Evolutionary conservation across 1,140 invertebrate genomes (phyloP).

Genomic region (Whitmania pigra): DNA sequence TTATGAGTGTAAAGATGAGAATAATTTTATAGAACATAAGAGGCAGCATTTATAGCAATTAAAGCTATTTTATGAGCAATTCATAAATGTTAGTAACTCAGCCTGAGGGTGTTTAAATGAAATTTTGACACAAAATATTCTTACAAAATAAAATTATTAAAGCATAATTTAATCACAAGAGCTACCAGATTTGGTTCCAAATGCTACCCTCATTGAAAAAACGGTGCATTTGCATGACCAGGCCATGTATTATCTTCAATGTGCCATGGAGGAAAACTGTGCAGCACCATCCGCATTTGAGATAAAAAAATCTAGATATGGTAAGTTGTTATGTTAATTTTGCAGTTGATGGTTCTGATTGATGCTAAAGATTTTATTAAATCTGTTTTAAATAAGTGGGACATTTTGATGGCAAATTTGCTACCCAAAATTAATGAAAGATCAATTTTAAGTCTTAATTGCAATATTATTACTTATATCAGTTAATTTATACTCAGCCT

Average conservation of each 20-base stretch:
- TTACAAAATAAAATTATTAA: too few relatives aligned
- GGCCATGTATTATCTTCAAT: conserved; percentile 70
- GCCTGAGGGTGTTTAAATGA: too few relatives aligned
- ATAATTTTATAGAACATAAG: too few relatives aligned
- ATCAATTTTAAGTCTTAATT: too few relatives aligned
- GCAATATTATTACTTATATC: too few relatives aligned
- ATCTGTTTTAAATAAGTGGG: not conserved
- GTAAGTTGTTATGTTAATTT: conserved; percentile 2
- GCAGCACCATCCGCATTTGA: conserved; percentile 61
- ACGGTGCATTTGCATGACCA: conserved; percentile 75
- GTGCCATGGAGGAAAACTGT: conserved; percentile 93
- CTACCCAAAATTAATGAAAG: not conserved
- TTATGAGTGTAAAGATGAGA: not conserved
- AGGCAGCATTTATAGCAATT: too few relatives aligned
- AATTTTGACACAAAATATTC: too few relatives aligned
- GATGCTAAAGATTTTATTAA: not conserved
- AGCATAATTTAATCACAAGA: conserved; percentile 29
- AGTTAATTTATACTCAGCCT: too few relatives aligned
- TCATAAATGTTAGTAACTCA: too few relatives aligned
- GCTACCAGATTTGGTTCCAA: conserved; percentile 72
- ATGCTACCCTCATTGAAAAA: conserved; percentile 60
- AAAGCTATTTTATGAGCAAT: too few relatives aligned
- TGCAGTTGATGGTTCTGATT: too few relatives aligned
- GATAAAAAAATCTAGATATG: conserved; percentile 16
- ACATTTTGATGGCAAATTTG: not conserved